Conservation (phyloP, 2,797 vertebrate genomes). For the Rhynchonycteris naso region DNA sequence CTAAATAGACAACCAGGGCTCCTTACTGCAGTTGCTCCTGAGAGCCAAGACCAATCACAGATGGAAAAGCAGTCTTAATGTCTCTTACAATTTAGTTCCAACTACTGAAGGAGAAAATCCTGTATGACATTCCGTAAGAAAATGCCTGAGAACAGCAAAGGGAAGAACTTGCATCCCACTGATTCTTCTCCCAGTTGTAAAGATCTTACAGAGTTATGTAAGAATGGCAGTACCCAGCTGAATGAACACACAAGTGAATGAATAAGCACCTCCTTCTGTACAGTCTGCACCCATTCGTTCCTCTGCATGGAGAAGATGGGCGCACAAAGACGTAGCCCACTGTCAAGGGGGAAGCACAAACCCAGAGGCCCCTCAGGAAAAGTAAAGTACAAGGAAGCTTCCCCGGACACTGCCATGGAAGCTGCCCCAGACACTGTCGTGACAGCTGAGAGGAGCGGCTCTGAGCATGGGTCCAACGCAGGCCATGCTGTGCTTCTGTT, state of each 20-base stretch:
- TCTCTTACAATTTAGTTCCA: slow-evolving; percentile 31
- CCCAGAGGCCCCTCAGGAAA: not conserved
- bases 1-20: not conserved
- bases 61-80: not conserved
- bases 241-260: not conserved
- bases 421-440: not conserved
- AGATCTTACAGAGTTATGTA: not conserved
- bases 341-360: not conserved
- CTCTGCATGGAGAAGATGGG: not conserved
- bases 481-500: not conserved
- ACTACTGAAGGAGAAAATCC: not conserved
- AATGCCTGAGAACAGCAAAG: not conserved
- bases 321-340: not conserved
- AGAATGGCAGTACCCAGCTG: not conserved
- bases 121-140: not conserved
- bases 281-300: not conserved
- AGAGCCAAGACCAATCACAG: not conserved
- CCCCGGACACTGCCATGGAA: not conserved
- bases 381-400: not conserved
- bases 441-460: not conserved
- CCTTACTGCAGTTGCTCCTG: not conserved
- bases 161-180: too few species aligned
- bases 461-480: not conserved
- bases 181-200: not conserved
- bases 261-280: not conserved